These are phyloP conservation scores for Athetis lepigone DNA, from an alignment of 2,888 invertebrate genomes.

Conservation along the genomic window DNA sequence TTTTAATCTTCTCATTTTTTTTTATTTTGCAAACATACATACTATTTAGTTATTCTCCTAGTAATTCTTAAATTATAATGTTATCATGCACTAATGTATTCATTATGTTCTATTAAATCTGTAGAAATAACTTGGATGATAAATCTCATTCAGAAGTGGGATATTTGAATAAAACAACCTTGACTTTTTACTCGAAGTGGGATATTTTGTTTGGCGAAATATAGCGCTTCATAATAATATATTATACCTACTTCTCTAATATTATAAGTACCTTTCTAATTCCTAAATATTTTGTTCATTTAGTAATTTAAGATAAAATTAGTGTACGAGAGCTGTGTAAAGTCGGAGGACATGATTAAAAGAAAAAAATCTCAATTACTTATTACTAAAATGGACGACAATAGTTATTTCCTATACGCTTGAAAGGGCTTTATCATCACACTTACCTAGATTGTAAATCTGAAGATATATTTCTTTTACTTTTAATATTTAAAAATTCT, in stretches of 20 bases:
- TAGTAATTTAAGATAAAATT: too few relatives aligned
- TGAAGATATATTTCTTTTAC: too few relatives aligned
- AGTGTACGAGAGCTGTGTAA: too few relatives aligned
- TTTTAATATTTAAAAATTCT: too few relatives aligned
- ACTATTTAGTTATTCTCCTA: background rate
- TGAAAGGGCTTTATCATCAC: too few relatives aligned
- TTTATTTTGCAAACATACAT: too few relatives aligned
- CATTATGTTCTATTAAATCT: background rate
- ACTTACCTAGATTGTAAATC: background rate
- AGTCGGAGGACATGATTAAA: constrained; percentile 6
- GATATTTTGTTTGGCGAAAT: background rate
- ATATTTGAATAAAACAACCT: background rate
- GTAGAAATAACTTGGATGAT: background rate
- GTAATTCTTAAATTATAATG: background rate
- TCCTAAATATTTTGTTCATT: too few relatives aligned
- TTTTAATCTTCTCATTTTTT: background rate
- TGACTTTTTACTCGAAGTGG: too few relatives aligned
- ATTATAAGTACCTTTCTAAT: too few relatives aligned
- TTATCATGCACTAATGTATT: constrained; percentile 1
- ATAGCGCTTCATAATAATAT: background rate
- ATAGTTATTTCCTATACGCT: too few relatives aligned
- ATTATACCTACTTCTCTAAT: too few relatives aligned
- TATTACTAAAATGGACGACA: too few relatives aligned
- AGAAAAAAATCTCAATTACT: background rate
- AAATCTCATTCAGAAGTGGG: background rate